phyloP scores from a whole-genome alignment of 2,888 invertebrate species.

The Clitarchus hookeri region DNA sequence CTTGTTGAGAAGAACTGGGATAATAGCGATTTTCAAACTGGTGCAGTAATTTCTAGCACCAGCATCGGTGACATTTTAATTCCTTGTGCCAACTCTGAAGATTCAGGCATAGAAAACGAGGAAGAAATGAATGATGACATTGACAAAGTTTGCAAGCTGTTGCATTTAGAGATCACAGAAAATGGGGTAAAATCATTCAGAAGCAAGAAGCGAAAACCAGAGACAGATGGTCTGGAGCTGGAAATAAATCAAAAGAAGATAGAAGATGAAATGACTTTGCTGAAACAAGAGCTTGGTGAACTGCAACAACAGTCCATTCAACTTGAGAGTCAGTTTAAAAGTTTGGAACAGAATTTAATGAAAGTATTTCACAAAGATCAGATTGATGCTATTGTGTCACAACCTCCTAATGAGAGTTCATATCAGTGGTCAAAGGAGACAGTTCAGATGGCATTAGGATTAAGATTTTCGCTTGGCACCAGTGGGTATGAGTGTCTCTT shows the following conservation, averaged over 20 bases:
- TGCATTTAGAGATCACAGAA: not conserved
- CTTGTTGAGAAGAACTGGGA: not conserved
- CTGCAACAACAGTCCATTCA: not conserved
- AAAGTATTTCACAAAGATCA: not conserved
- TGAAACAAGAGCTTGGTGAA: not conserved
- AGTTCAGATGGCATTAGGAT: not conserved
- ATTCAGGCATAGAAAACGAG: slow-evolving; percentile 4
- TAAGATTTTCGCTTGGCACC: not conserved
- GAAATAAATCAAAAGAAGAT: not conserved
- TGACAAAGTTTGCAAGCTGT: slow-evolving; percentile 14
- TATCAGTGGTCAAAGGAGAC: not conserved
- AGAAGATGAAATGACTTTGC: not conserved
- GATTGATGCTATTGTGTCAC: not conserved
- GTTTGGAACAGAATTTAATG: not conserved
- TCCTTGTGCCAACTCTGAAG: not conserved
- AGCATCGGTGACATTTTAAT: not conserved
- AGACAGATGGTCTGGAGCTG: not conserved
- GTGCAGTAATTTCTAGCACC: not conserved
- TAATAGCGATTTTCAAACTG: not conserved
- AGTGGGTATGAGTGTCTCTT: not conserved
- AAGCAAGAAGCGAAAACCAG: not conserved
- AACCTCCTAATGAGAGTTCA: not conserved
- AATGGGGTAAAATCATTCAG: not conserved
- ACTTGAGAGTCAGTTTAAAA: not conserved
- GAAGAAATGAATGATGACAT: not conserved